Evolutionary conservation across 2,888 invertebrate genomes (phyloP), one percentile per base, ranked within the genome.

Genomic region (Idaea straminata): DNA sequence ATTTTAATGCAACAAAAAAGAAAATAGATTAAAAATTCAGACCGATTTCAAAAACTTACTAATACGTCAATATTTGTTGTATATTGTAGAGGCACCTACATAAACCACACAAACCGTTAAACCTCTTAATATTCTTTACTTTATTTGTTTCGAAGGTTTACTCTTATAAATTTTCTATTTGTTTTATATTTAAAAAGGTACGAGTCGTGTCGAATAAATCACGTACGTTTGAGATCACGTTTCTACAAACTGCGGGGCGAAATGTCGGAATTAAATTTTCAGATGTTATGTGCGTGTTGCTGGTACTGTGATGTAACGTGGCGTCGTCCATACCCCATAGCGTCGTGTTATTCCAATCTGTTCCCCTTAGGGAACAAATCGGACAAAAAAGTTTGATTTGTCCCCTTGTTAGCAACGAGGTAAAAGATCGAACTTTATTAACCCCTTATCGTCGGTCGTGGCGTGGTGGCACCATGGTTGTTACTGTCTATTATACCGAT

Each of bases 211-310:
- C 63, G 71, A 65, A 78, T 77, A 78, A 82, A 82, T 82, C 83
- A 81, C 79, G 77, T 75, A 77, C 70, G 67, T 65, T 62, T 66
- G 61, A 34, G 78, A 80, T 79, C 82, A 82, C 82, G 80, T 82
- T 59, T 69, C 68, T 66, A 57, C 64, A 66, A 59, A 66, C 69
- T 71, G 64, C 69, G 70, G 67, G 71, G 65, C 76, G 72, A 78
- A 77, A 66, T 77, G 71, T 77, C 76, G 70, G 78, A 78, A 81
- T 82, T 82, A 82, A 82, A 79, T 78, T 82, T 82, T 81, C 80
- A 82, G 68, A 72, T 68, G 63, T 63, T 71, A 15, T 59, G 59
- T 59, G 59, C 59, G 59, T 59, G 65, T 47, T 47, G 47, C 13
- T 2, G 47, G 47, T 10, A 47, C 47, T 4, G 13, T 13, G 13